Conservation (phyloP, 2,797 vertebrate species). For the Dipus sagitta region DNA sequence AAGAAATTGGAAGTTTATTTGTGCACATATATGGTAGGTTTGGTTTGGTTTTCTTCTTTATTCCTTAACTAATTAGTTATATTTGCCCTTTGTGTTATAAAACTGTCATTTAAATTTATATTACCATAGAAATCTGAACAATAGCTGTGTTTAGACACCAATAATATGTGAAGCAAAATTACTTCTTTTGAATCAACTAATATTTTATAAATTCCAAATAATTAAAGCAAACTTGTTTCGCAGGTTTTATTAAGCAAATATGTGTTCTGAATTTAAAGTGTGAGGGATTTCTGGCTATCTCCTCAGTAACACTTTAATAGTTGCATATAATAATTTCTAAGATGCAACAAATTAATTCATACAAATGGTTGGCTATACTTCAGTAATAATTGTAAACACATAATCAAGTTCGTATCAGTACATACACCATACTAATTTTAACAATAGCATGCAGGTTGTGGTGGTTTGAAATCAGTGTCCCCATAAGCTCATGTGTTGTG, state of each 20-base stretch:
- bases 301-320: neutral
- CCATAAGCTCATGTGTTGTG: too few species aligned
- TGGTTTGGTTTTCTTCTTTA: neutral
- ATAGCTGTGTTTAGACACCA: neutral
- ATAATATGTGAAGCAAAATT: neutral
- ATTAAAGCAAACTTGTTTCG: neutral
- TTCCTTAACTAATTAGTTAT: neutral
- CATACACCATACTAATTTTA: neutral
- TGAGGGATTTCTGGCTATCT: neutral
- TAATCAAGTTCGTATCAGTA: neutral
- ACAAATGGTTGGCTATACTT: neutral
- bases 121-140: neutral
- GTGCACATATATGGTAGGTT: neutral
- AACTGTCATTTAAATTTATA: neutral
- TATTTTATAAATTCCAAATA: neutral
- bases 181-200: neutral
- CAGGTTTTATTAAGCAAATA: neutral
- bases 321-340: neutral
- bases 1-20: neutral
- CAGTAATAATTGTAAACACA: neutral
- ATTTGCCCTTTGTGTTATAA: rapidly evolving
- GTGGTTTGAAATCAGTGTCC: too few species aligned
- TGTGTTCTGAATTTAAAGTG: neutral
- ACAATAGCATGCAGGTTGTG: neutral
- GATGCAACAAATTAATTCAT: neutral